A percentile compares a stretch with the other conserved stretches of the same genome.
Evolutionary conservation across 2,797 vertebrate species (phyloP).

Genomic region (Aplochiton taeniatus): DNA sequence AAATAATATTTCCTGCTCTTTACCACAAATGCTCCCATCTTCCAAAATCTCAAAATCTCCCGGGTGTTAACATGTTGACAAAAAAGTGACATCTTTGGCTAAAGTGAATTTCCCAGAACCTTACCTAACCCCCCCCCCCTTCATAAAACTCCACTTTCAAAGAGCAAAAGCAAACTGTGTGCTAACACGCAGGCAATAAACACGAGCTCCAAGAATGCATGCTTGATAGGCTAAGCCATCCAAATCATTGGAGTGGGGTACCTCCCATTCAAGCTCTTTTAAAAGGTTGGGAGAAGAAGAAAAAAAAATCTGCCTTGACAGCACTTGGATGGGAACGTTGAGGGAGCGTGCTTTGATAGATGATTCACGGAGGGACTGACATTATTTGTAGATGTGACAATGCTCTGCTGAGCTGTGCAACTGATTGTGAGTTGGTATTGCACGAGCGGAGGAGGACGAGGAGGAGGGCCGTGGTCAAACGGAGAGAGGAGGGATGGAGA

Average conservation of each 20-base stretch:
- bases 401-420: constrained; percentile 36
- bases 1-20: too few relatives aligned
- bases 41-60: too few relatives aligned
- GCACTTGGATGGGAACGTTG: constrained; percentile 50
- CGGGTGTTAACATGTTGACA: too few relatives aligned
- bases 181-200: constrained; percentile 35
- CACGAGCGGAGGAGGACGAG: too few relatives aligned
- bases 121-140: too few relatives aligned
- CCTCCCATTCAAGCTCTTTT: constrained; percentile 47
- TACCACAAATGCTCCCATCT: too few relatives aligned
- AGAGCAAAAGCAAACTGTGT: constrained; percentile 1
- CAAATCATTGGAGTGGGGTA: constrained; percentile 49
- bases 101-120: too few relatives aligned
- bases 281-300: constrained; percentile 43
- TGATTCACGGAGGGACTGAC: constrained; percentile 52
- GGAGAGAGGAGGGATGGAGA: too few relatives aligned
- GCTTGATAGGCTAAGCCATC: constrained; percentile 53
- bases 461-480: too few relatives aligned
- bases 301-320: constrained; percentile 58
- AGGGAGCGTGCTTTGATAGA: constrained; percentile 56
- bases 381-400: constrained; percentile 63
- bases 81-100: too few relatives aligned
- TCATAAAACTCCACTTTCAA: too few relatives aligned
- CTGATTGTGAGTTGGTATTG: constrained; percentile 36
- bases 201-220: constrained; percentile 36